phyloP scores from a whole-genome alignment of 2,113 vertebrate genomes.

The Centropristis striata region DNA sequence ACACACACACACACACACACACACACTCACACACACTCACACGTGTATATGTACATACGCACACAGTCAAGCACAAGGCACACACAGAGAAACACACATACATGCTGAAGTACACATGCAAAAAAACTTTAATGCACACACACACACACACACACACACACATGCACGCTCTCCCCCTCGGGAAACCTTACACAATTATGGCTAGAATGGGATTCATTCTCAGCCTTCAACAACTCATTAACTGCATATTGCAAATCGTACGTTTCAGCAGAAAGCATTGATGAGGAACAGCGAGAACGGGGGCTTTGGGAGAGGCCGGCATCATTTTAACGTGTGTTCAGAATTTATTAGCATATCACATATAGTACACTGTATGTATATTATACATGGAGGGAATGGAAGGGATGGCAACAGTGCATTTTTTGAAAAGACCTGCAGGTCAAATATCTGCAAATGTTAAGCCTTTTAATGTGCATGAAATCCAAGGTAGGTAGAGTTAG shows the following conservation, averaged over 20 bases:
- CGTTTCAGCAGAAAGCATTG: slow-evolving; percentile 86
- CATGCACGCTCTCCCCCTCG: slow-evolving; percentile 35
- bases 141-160: slow-evolving; percentile 38
- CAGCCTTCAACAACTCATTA: slow-evolving; percentile 88
- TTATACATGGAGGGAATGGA: slow-evolving; percentile 5
- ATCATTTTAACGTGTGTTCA: slow-evolving; percentile 72
- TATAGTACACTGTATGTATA: slow-evolving; percentile 39
- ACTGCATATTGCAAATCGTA: slow-evolving; percentile 86
- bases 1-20: background rate
- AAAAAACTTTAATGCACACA: slow-evolving; percentile 3
- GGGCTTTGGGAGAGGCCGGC: slow-evolving; percentile 62
- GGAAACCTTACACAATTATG: slow-evolving; percentile 85
- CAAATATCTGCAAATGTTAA: slow-evolving; percentile 24
- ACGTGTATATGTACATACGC: background rate
- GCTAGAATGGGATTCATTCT: slow-evolving; percentile 86
- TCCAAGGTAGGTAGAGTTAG: background rate
- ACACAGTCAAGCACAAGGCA: background rate
- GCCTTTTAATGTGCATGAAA: slow-evolving; percentile 28
- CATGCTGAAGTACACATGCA: slow-evolving; percentile 20
- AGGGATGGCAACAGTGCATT: slow-evolving; percentile 7
- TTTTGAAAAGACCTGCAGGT: slow-evolving; percentile 25
- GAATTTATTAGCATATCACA: slow-evolving; percentile 80
- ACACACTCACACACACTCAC: slow-evolving; percentile 5
- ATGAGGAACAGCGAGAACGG: slow-evolving; percentile 82
- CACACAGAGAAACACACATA: background rate